Percentiles rank a stretch among this genome's conserved stretches.
Conservation (phyloP, 2,113 vertebrate species). For the Apus apus region DNA sequence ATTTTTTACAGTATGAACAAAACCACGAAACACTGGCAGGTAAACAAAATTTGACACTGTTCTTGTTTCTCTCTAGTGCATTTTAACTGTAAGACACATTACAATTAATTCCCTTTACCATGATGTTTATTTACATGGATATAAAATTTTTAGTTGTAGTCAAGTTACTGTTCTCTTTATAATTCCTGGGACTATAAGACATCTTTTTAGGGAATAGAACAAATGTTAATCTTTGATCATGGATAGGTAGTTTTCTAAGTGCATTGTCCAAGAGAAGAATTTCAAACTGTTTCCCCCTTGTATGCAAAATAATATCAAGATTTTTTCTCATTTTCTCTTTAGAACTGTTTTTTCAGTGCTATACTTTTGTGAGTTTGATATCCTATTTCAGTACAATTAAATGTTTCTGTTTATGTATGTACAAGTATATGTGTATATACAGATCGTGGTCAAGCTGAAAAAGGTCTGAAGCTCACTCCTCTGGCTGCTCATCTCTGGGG, state of each 20-base stretch:
- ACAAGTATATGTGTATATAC: background rate
- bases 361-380: background rate
- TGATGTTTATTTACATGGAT: background rate
- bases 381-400: background rate
- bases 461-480: background rate
- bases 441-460: accelerated
- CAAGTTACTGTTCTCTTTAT: background rate
- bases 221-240: background rate
- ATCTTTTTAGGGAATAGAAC: background rate
- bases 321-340: background rate
- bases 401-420: background rate
- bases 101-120: accelerated
- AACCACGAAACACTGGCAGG: background rate
- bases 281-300: background rate
- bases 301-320: background rate
- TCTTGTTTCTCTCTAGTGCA: background rate
- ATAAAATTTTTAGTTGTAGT: background rate
- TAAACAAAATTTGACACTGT: background rate
- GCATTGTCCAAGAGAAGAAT: background rate
- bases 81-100: background rate
- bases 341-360: background rate
- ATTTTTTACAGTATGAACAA: background rate
- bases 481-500: background rate
- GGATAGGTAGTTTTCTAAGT: background rate
- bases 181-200: background rate